These are phyloP conservation scores for Saturnia japonica DNA, from an alignment of 2,888 invertebrate species.

Conservation along the genomic window DNA sequence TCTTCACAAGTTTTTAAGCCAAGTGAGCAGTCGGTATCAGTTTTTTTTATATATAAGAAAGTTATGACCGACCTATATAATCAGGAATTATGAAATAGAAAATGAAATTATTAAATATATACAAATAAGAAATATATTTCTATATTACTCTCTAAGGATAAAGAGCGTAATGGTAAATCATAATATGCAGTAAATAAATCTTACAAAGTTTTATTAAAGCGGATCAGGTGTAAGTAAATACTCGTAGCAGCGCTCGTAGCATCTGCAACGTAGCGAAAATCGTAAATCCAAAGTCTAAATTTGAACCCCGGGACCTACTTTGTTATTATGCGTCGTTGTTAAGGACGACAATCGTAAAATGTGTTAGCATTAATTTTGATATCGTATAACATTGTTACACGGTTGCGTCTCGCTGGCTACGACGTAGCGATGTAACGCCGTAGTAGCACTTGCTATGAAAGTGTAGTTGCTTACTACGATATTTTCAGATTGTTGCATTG, in stretches of 20 bases:
- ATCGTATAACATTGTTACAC: constrained; percentile 43
- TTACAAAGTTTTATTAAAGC: constrained; percentile 17
- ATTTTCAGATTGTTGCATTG: neutral
- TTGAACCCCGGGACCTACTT: constrained; percentile 20
- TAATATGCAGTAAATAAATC: constrained; percentile 1
- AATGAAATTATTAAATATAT: neutral
- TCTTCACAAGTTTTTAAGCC: too few species aligned
- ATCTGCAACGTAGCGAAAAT: constrained; percentile 24
- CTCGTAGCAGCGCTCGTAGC: constrained; percentile 21
- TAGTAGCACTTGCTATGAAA: constrained; percentile 21
- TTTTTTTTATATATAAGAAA: too few species aligned
- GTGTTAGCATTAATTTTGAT: constrained; percentile 42
- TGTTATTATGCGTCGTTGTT: constrained; percentile 22
- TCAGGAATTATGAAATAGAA: neutral
- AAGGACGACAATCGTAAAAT: neutral
- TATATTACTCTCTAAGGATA: neutral
- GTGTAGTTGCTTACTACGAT: neutral
- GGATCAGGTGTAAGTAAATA: constrained; percentile 16
- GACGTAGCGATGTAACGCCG: constrained; percentile 37
- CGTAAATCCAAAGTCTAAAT: constrained; percentile 27
- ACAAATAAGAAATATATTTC: neutral
- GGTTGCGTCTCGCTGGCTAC: constrained; percentile 26
- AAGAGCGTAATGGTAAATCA: neutral
- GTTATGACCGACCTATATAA: too few species aligned
- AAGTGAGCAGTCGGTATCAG: too few species aligned